Base-by-base conservation (phyloP, 2,888 invertebrate genomes). In the Apoda limacodes region DNA sequence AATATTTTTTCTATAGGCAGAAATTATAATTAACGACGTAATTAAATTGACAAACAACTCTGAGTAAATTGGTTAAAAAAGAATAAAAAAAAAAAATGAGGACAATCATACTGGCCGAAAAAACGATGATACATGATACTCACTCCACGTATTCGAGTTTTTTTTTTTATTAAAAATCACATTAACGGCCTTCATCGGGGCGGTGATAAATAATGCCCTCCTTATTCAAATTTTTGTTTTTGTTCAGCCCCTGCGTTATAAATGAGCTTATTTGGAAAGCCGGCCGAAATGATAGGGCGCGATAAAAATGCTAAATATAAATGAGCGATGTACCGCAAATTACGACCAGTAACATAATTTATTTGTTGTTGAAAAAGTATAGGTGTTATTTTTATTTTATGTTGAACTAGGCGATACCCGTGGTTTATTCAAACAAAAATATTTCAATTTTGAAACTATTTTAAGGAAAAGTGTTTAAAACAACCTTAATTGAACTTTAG, bases 211-310 rank as follows among this genome's bases (percentile, higher is more conserved):
- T 78, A 76, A 78, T 78, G 76, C 68, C 58, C 75, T 80, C 76
- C 78, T 80, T 80, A 80, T 80, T 78, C 78, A 80, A 80, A 72
- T 78, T 78, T 76, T 75, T 74, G 69, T 72, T 78, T 74, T 78
- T 76, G 75, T 75, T 75, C 67, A 66, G 61, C 71, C 70, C 68
- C 66, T 49, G 50, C 60, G 76, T 78, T 69, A 80, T 80, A 74
- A 78, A 80, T 80, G 78, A 80, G 78, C 76, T 78, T 80, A 80
- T 80, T 80, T 80, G 70, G 70, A 65, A 69, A 61, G 62, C 50
- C 46, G 55, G 55, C 42, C 57, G 63, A 64, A 71, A 74, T 68
- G 74, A 76, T 76, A 74, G 68, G 68, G 65, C 50, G 60, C 60
- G 75, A 74, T 75, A 74, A 71, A 64, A 66, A 65, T 63, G 54